Conservation (phyloP, 2,888 invertebrate species). For the Mesorhabditis spiculigera region DNA sequence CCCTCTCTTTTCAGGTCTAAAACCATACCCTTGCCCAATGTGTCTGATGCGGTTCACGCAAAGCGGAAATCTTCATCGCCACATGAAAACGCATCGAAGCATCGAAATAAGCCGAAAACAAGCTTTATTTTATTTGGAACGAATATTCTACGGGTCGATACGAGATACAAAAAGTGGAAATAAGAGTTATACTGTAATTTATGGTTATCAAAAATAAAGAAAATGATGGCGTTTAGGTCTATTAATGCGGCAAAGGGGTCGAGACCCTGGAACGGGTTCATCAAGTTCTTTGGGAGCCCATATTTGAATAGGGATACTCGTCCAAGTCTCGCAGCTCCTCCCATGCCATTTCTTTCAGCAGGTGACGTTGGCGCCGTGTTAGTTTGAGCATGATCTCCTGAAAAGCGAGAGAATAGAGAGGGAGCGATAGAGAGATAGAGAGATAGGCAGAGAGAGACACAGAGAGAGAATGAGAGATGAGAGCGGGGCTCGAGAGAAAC, state of each 20-base stretch:
- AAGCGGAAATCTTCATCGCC: slow-evolving; percentile 95
- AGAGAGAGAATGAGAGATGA: no score
- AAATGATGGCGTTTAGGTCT: neutral
- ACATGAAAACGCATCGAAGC: slow-evolving; percentile 86
- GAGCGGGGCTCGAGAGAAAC: no score
- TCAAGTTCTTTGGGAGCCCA: neutral
- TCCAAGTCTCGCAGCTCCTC: neutral
- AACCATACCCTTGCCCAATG: slow-evolving; percentile 94
- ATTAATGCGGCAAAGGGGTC: neutral
- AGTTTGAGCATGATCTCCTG: neutral
- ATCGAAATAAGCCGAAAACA: slow-evolving; percentile 1
- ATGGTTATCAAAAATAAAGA: neutral
- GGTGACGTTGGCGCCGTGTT: neutral
- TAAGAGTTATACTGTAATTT: neutral
- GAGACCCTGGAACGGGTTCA: neutral
- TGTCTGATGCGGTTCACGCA: slow-evolving; percentile 93
- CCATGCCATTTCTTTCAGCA: neutral
- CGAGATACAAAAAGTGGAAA: neutral
- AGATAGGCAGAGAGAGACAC: no score
- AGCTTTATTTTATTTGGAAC: neutral
- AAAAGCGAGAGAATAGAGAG: neutral
- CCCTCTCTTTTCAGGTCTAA: slow-evolving; percentile 69
- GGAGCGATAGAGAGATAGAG: no score
- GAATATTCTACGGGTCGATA: neutral
- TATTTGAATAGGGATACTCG: slow-evolving; percentile 4